Conservation (phyloP, 2,888 invertebrate genomes). For the Dastarcus helophoroides region DNA sequence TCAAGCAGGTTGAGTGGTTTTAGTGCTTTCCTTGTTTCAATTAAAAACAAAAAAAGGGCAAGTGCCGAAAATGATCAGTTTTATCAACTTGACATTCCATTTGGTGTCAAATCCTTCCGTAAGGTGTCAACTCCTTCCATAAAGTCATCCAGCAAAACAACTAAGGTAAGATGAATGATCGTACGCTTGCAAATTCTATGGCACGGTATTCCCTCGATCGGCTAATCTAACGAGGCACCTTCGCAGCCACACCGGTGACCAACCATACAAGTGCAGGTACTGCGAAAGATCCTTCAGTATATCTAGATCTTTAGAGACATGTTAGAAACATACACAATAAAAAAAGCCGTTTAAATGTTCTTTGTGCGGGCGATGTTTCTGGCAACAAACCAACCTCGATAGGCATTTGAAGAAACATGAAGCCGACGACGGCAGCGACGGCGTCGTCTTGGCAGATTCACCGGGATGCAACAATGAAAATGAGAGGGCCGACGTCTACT, state of each 20-base stretch:
- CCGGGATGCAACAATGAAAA: constrained; percentile 72
- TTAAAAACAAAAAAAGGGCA: no score
- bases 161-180: constrained; percentile 65
- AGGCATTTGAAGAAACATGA: constrained; percentile 97
- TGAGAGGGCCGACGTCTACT: constrained; percentile 68
- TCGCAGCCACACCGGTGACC: constrained; percentile 96
- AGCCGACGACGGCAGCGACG: constrained; percentile 63
- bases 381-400: constrained; percentile 98
- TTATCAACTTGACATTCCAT: no score
- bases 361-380: constrained; percentile 92
- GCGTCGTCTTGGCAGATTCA: constrained; percentile 57
- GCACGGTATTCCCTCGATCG: constrained; percentile 91
- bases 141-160: constrained; percentile 50
- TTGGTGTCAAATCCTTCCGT: constrained; percentile 54
- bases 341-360: constrained; percentile 89
- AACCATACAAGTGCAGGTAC: constrained; percentile 95
- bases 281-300: constrained; percentile 98
- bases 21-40: no score
- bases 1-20: no score
- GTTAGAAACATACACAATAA: constrained; percentile 98
- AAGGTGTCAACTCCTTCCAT: constrained; percentile 60
- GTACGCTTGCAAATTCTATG: constrained; percentile 94
- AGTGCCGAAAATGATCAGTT: no score
- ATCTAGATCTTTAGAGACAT: constrained; percentile 92
- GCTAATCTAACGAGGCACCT: constrained; percentile 94